Evolutionary conservation across 2,113 vertebrate genomes (phyloP), one percentile per base, ranked within the genome.

Genomic region (Cololabis saira): DNA sequence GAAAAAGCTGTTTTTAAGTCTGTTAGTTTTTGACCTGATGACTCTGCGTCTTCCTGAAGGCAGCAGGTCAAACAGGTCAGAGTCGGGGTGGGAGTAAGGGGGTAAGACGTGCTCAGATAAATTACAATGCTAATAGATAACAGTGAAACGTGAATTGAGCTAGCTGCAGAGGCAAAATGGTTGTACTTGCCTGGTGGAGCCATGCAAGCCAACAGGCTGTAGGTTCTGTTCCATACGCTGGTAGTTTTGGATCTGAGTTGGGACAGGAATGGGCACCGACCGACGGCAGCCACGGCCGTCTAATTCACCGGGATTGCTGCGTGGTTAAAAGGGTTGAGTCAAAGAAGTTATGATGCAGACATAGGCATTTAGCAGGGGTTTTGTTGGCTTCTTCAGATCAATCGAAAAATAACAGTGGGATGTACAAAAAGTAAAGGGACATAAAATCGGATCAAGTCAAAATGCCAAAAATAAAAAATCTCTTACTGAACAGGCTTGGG

Each of bases 201-300:
- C 57, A 51, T 84, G 91, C 0, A 91, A 91, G n/a, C 87, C 86
- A 0, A 91, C 93, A 1, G 93, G 93, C 57, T 96, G 95, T 33
- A 97, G 90, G 73, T 98, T 96, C 90, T 96, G 95, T 67, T 96
- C 95, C 1, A 99, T 95, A 24, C 96, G 95, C 33, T 94, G 94
- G 90, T 96, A 99, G 91, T 98, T 98, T 12, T 94, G 95, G 49
- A 98, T 93, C 68, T 99, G 98, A 0, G 95, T 95, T 3, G 98
- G 98, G 17, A 99, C 97, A 0, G 98, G 98, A 80, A 99, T 96
- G 74, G 98, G 95, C 67, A 95, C 93, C 0, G 97, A 95, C 51
- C 87, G 94, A 5, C 92, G 93, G 15, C 91, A 92, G 61, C 86
- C 94, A 74, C 90, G 91, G 74, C 87, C 75, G n/a, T 85, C 85